Conservation (phyloP, 2,888 invertebrate species). For the Sepiola atlantica region DNA sequence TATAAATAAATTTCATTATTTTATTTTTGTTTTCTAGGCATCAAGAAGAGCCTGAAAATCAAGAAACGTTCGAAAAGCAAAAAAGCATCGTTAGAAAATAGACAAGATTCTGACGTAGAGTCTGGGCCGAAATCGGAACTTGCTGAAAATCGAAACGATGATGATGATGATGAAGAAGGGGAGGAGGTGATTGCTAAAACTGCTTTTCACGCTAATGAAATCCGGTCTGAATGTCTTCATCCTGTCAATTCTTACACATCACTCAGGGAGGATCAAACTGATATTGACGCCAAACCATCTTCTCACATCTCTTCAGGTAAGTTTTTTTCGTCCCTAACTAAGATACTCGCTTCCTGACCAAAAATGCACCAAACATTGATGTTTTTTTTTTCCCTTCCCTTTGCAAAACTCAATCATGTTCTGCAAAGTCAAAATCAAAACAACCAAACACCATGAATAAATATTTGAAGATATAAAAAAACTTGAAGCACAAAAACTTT, state of each 20-base stretch:
- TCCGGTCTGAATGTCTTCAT: neutral
- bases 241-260: neutral
- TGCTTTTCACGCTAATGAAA: neutral
- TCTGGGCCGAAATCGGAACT: too few relatives aligned
- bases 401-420: too few relatives aligned
- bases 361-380: too few relatives aligned
- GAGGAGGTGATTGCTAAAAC: too few relatives aligned
- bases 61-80: neutral
- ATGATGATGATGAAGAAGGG: neutral
- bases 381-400: too few relatives aligned
- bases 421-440: too few relatives aligned
- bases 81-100: neutral
- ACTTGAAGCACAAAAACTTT: too few relatives aligned
- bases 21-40: neutral
- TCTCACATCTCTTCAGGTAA: neutral
- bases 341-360: too few relatives aligned
- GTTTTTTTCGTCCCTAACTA: neutral
- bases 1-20: too few relatives aligned
- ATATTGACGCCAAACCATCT: neutral
- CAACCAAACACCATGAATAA: too few relatives aligned
- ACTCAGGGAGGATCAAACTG: neutral
- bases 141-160: neutral
- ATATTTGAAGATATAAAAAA: too few relatives aligned
- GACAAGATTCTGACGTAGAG: neutral
- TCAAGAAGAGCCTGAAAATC: neutral